Base-by-base conservation (phyloP, 1,140 invertebrate genomes). In the Hypothenemus hampei region DNA sequence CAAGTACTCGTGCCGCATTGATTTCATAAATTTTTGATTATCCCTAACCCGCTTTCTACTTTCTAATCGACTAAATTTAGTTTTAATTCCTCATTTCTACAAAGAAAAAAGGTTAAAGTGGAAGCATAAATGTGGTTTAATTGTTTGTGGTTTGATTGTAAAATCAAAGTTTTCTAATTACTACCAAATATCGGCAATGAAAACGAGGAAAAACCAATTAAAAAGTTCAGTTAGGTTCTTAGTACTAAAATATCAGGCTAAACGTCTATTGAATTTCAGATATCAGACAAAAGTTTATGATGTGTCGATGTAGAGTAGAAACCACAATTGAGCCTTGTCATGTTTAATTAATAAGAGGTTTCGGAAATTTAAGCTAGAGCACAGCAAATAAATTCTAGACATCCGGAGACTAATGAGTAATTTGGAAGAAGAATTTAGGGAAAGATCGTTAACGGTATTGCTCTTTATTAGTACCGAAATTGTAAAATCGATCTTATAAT, bases 401-500 rank as follows among this genome's bases (percentile, higher is more conserved):
- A 51, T 40, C 22, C 19, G 4, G 21, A 43, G 24, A 51, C 23
- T 51, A 43, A 51, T 51, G 11, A 51, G 20, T 51, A 37, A 37
- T 47, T 47, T 33, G 11, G 31, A 36, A n/a, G n/a, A n/a, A 47
- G 33, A 51, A 43, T 35, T 51, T 26, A 10, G 22, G 3, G 10
- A 26, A 40, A 40, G 36, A 41, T 51, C 37, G 37, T 51, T 51
- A 40, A 39, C 49, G 23, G 24, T 53, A 39, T 44, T 53, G 41
- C 50, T 24, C 20, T 53, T 53, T 53, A 53, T 53, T 53, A 53
- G 39, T 15, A 16, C 50, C 41, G 21, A 53, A 53, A 53, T 53
- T 53, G 50, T 53, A 44, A 53, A 53, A 54, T 54, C 51, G 51
- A 54, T 54, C 41, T 46, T 39, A 46, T 54, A 54, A 54, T 54